These are phyloP conservation scores for Apis laboriosa DNA, from an alignment of 1,140 invertebrate species.

Conservation along the genomic window DNA sequence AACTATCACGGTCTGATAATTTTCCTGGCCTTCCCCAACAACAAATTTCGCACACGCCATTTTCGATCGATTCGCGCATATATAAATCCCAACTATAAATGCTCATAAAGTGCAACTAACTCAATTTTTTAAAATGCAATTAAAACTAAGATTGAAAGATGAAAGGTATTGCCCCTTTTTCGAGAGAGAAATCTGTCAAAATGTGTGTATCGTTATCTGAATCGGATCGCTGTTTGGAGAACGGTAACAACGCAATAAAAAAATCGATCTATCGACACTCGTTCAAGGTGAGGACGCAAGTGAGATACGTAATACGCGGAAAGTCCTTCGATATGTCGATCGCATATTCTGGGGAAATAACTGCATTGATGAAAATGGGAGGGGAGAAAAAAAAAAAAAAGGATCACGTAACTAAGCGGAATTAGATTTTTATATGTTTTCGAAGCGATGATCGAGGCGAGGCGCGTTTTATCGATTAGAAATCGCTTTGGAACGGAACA, in stretches of 20 bases:
- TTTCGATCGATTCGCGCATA: constrained; percentile 21
- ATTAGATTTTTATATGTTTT: background rate
- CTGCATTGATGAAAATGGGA: background rate
- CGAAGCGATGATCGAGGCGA: background rate
- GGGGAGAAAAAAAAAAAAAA: too few species aligned
- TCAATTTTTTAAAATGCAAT: too few species aligned
- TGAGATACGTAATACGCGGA: constrained; percentile 42
- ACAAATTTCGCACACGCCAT: constrained; percentile 22
- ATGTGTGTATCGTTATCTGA: too few species aligned
- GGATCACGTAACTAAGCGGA: too few species aligned
- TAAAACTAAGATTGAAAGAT: too few species aligned
- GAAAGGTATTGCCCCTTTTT: too few species aligned
- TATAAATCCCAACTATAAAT: too few species aligned
- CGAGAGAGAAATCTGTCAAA: too few species aligned
- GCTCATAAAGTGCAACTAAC: too few species aligned
- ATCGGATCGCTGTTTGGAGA: too few species aligned
- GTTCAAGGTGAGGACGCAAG: constrained; percentile 39
- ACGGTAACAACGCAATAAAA: constrained; percentile 19
- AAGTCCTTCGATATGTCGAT: constrained; percentile 51
- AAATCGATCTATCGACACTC: constrained; percentile 13
- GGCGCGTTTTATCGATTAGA: background rate
- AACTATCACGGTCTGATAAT: constrained; percentile 60
- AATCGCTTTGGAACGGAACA: background rate
- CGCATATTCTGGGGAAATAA: constrained; percentile 30
- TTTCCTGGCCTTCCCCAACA: constrained; percentile 55